Conservation (phyloP, 2,113 vertebrate species). For the Microtus oregoni region DNA sequence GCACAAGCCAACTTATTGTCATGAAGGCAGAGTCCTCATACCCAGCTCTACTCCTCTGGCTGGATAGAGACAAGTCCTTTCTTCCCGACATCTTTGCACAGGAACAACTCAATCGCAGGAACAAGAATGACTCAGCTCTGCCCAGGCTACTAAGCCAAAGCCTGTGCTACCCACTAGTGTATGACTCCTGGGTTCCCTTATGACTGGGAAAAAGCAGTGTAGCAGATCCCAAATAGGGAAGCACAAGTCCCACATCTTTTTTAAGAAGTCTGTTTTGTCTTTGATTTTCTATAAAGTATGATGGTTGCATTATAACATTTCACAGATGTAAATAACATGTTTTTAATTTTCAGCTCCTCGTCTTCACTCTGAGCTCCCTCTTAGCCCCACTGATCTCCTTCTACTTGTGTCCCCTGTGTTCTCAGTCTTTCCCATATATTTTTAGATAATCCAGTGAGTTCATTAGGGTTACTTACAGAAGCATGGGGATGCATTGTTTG, state of each 20-base stretch:
- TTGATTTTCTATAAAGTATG: neutral
- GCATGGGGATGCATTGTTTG: neutral
- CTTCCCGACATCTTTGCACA: no score
- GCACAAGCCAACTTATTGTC: rapidly evolving
- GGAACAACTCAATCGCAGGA: rapidly evolving
- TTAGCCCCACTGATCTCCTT: neutral
- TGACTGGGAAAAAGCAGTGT: rapidly evolving
- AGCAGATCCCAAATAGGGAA: rapidly evolving
- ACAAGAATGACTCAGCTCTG: rapidly evolving
- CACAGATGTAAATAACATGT: neutral
- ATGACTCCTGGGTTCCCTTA: rapidly evolving
- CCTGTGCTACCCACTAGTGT: rapidly evolving
- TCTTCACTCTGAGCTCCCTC: no score
- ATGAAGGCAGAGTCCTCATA: rapidly evolving
- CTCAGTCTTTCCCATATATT: neutral
- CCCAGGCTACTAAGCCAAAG: rapidly evolving
- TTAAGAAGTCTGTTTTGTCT: neutral
- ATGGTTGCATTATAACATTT: neutral
- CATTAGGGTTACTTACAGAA: neutral
- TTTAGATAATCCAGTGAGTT: neutral
- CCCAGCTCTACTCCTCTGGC: rapidly evolving
- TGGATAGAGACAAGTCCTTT: rapidly evolving
- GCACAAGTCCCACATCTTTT: no score
- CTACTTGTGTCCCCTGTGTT: neutral
- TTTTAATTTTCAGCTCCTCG: neutral